These are phyloP conservation scores for Hydrolagus affinis DNA, from an alignment of 2,113 vertebrate species.

Conservation along the genomic window DNA sequence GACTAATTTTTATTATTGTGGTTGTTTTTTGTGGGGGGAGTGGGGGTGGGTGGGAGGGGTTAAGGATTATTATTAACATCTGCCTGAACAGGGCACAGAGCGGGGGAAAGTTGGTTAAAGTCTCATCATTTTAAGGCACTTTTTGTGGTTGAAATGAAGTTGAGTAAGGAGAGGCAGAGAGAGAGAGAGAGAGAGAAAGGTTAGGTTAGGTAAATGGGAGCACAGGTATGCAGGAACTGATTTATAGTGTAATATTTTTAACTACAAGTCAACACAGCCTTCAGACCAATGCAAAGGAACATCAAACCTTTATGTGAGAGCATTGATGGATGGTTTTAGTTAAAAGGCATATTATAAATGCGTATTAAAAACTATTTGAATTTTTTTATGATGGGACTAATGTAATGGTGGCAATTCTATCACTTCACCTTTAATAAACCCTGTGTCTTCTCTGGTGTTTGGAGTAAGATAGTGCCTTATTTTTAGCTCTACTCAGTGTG, in stretches of 20 bases:
- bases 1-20: no score
- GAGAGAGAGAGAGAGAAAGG: background rate
- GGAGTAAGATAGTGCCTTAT: background rate
- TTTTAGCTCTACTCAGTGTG: background rate
- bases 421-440: conserved; percentile 4
- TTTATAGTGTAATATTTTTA: conserved; percentile 24
- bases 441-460: background rate
- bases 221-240: background rate
- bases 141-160: background rate
- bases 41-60: no score
- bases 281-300: conserved; percentile 8
- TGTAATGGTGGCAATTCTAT: conserved; percentile 6
- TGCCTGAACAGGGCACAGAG: no score
- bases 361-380: conserved; percentile 23
- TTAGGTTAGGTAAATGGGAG: background rate
- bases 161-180: background rate
- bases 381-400: background rate
- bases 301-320: conserved; percentile 16
- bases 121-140: no score
- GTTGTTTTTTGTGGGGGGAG: no score
- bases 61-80: no score
- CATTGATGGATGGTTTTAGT: conserved; percentile 17
- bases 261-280: conserved; percentile 16
- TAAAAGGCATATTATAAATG: conserved; percentile 27
- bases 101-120: no score